phyloP scores from a whole-genome alignment of 2,888 invertebrate species.

The Chymomyza amoena region DNA sequence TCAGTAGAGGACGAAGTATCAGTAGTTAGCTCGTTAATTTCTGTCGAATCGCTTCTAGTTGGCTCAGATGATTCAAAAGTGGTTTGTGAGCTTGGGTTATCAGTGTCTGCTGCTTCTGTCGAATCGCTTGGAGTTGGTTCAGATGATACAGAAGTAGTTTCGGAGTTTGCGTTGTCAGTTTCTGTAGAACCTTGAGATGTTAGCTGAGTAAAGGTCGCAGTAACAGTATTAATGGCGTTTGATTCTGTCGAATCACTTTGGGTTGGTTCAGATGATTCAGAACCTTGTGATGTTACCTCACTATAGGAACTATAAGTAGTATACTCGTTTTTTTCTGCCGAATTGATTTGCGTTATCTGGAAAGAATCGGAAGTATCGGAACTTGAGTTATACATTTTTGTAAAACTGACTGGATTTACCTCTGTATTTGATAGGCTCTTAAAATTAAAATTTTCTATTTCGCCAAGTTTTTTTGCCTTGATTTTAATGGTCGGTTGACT shows the following conservation, averaged over 20 bases:
- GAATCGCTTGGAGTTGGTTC: no score
- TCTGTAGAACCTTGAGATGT: conserved; percentile 4
- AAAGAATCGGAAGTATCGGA: conserved; percentile 5
- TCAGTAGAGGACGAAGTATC: no score
- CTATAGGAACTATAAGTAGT: neutral
- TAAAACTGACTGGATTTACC: neutral
- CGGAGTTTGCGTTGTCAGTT: conserved; percentile 7
- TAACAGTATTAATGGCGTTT: neutral
- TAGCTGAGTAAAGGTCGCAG: neutral
- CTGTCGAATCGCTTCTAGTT: no score
- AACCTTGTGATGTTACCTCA: neutral
- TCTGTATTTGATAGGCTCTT: neutral
- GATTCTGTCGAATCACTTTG: neutral
- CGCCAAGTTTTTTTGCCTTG: neutral
- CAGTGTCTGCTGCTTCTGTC: neutral
- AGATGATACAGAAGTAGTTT: neutral
- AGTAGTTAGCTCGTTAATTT: no score
- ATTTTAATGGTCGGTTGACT: neutral
- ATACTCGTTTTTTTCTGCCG: neutral
- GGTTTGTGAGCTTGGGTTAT: no score
- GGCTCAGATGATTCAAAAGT: no score
- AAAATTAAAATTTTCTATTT: neutral
- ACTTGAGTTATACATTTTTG: conserved; percentile 6
- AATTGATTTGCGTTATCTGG: no score
- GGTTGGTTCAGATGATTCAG: neutral